Percentiles rank a stretch among this genome's conserved stretches.
These are phyloP conservation scores for Antheraea assamensis DNA, from an alignment of 2,888 invertebrate genomes.

Conservation along the genomic window DNA sequence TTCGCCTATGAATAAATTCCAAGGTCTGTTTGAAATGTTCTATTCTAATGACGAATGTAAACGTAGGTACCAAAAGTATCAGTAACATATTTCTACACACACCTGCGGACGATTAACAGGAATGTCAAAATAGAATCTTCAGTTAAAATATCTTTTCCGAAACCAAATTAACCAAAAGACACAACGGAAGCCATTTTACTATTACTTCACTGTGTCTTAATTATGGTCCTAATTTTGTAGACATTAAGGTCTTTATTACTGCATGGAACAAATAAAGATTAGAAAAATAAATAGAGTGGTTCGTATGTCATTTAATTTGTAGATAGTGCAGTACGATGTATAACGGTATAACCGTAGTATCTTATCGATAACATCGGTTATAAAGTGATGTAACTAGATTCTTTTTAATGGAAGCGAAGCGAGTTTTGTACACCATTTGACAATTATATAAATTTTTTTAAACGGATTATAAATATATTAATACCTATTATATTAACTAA, in stretches of 20 bases:
- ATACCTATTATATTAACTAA: no score
- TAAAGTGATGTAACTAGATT: no score
- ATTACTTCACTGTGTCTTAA: background rate
- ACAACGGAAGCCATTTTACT: slow-evolving; percentile 16
- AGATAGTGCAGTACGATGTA: slow-evolving; percentile 26
- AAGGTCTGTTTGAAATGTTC: slow-evolving; percentile 26
- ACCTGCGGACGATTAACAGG: slow-evolving; percentile 75
- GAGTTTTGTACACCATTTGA: no score
- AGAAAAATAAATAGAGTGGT: background rate
- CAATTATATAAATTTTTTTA: no score
- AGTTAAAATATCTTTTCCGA: slow-evolving; percentile 62
- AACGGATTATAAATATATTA: no score
- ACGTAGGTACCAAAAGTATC: slow-evolving; percentile 39
- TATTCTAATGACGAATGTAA: slow-evolving; percentile 42
- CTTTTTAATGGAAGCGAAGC: no score
- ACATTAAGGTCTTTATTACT: slow-evolving; percentile 22
- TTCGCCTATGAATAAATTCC: background rate
- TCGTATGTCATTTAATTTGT: slow-evolving; percentile 16
- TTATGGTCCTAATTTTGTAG: slow-evolving; percentile 12
- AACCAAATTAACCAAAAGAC: slow-evolving; percentile 55
- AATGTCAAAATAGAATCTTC: slow-evolving; percentile 75
- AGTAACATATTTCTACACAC: slow-evolving; percentile 57
- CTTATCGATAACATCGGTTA: slow-evolving; percentile 38
- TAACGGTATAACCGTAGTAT: background rate
- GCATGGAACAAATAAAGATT: background rate